These are phyloP conservation scores for Epistrophe grossulariae DNA, from an alignment of 2,888 invertebrate genomes.

Conservation along the genomic window DNA sequence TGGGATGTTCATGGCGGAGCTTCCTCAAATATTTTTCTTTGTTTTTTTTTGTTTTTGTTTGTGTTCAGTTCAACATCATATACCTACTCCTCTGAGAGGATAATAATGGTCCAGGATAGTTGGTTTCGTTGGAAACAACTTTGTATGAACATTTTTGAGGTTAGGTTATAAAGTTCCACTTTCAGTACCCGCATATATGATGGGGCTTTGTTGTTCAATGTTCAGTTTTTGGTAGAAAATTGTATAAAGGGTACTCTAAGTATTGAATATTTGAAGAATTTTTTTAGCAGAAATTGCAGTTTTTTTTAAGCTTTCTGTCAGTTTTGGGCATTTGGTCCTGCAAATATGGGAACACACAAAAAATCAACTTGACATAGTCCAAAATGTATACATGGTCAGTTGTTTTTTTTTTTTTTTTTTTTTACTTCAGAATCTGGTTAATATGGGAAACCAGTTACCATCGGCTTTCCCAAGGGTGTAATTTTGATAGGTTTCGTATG, in stretches of 20 bases:
- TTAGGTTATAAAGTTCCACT: conserved; percentile 39
- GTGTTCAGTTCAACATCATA: conserved; percentile 15
- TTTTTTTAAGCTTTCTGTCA: conserved; percentile 43
- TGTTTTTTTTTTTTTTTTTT: not conserved
- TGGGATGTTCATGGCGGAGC: conserved; percentile 39
- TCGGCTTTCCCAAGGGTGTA: conserved; percentile 33
- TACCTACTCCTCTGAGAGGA: not conserved
- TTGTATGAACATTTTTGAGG: conserved; percentile 58
- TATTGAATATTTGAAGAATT: conserved; percentile 58
- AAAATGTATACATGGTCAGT: conserved; percentile 30
- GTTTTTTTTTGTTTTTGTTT: not conserved
- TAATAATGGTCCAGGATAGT: conserved; percentile 17
- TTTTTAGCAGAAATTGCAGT: conserved; percentile 36
- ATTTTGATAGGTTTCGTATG: not conserved
- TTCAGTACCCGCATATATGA: not conserved
- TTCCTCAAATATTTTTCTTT: conserved; percentile 24
- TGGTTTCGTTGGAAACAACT: conserved; percentile 6
- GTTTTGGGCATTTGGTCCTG: conserved; percentile 12
- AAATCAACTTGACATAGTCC: not conserved
- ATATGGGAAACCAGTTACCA: not conserved
- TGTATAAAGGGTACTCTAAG: conserved; percentile 24
- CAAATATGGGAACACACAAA: not conserved
- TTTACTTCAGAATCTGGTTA: conserved; percentile 32
- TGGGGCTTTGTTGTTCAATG: conserved; percentile 3
- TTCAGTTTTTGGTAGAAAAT: not conserved